Base-by-base conservation (phyloP, 2,888 invertebrate genomes). In the Drosophila atroscutellata region DNA sequence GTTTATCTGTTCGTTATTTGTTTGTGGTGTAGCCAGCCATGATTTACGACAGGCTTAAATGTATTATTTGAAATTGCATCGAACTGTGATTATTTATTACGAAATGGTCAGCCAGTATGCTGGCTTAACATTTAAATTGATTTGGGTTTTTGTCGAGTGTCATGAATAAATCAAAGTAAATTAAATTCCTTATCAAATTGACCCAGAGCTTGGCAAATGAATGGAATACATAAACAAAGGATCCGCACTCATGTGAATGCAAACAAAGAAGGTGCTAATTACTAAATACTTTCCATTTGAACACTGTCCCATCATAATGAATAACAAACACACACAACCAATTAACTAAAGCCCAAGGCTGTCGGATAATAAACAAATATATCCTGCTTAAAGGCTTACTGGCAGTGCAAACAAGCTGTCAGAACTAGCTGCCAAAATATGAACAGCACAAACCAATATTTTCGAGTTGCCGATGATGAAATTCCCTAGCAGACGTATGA, bases 201-300 rank as follows among this genome's bases (percentile, higher is more conserved):
- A n/a, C 34, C n/a, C 32, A 39, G 39, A 42, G 47, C 54, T 42
- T 18, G 26, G 36, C 36, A n/a, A 45, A 32, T 15, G 24, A 45
- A 56, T 13, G 30, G 20, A 20, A 30, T 39, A 49, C 20, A 26
- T 42, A 39, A 39, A 20, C 15, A 36, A 69, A n/a, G 18, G 57
- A 30, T 34, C 7, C 20, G 36, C 49, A 34, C 1, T 32, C 60
- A 57, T 18, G 36, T 2, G 42, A 50, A 55, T 55, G 37, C 24
- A 50, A 54, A 45, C 67, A 61, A 62, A 11, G 49, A 34, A 37
- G 26, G 9, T 73, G 57, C 49, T 54, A 68, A 68, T 68, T 62
- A 20, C 37, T 28, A 34, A 37, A 37, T 36, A 34, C 42, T 45
- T 45, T 45, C 54, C 28, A 36, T 49, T 49, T 54, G 37, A 56